Base-by-base conservation (phyloP, 1,140 invertebrate species). In the Zophobas atratus region DNA sequence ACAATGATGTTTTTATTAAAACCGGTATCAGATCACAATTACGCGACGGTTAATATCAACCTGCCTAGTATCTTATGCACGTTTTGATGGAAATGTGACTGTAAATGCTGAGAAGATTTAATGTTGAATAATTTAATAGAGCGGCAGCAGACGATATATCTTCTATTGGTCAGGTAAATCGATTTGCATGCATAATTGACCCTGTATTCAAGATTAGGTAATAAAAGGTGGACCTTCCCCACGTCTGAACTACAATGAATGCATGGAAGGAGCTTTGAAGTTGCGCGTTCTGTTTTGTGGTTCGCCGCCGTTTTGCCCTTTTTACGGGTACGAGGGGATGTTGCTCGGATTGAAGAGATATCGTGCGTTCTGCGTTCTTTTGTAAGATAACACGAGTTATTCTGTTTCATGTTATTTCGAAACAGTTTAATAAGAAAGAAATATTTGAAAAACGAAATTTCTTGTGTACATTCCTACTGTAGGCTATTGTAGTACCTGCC, bases 111-210 rank as follows among this genome's bases (percentile, higher is more conserved):
- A 20, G 20, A 46, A 46, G 43, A 3, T n/a, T n/a, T 51, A 51
- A 51, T 51, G 2, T 2, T 51, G 6, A 51, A 51, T 20, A 51
- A 20, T 51, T 51, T 20, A 51, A 20, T 51, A 4, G 3, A 46
- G 43, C 55, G 55, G 1, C 3, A 39, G 20, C 49, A 2, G 35
- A 0, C 3, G 6, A 8, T 60, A 6, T 39, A 46, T 46, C 6
- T 8, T 8, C 6, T n/a, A 51, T 43, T 33, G 39, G 36, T 67
- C 60, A 67, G 35, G 33, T 41, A 43, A 43, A 67, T 46, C 39
- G 60, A 67, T 67, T 67, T 46, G 35, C 57, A 63, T 63, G 57
- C 57, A 43, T 63, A 63, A 63, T 63, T 63, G 57, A 4, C 20
- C 49, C 2, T 2, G 2, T 8, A 51, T 51, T 51, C 49, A 20